These are phyloP conservation scores for Mylabris sibirica DNA, from an alignment of 2,888 invertebrate species.

Conservation along the genomic window DNA sequence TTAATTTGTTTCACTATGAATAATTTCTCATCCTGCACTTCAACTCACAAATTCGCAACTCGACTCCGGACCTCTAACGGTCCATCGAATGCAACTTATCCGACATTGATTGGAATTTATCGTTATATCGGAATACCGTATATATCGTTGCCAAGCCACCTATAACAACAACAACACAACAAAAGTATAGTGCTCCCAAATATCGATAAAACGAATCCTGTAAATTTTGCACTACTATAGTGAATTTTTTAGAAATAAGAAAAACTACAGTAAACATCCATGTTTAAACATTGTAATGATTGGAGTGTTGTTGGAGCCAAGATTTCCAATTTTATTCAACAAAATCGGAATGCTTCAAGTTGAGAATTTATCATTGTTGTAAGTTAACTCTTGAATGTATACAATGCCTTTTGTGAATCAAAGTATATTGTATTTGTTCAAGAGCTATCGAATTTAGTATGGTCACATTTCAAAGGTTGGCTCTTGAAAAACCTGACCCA, in stretches of 20 bases:
- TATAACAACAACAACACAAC: constrained; percentile 41
- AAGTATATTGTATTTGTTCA: constrained; percentile 21
- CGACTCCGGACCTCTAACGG: constrained; percentile 44
- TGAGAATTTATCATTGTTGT: constrained; percentile 24
- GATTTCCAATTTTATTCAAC: constrained; percentile 11
- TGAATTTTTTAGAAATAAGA: background rate
- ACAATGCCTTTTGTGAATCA: constrained; percentile 18
- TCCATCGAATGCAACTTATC: constrained; percentile 49
- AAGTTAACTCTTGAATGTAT: constrained; percentile 19
- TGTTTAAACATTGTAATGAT: constrained; percentile 3
- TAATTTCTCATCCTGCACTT: background rate
- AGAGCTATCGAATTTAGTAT: constrained; percentile 22
- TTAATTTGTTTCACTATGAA: background rate
- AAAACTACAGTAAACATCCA: constrained; percentile 13
- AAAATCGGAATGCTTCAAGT: constrained; percentile 16
- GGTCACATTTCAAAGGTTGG: constrained; percentile 17
- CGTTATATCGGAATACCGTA: constrained; percentile 51
- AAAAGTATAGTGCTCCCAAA: constrained; percentile 33
- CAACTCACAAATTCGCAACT: constrained; percentile 43
- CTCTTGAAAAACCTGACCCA: constrained; percentile 21
- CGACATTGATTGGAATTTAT: constrained; percentile 58
- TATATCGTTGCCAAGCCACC: constrained; percentile 48
- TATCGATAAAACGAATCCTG: constrained; percentile 26
- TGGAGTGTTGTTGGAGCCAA: constrained; percentile 18
- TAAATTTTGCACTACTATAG: constrained; percentile 27